Base-by-base conservation (phyloP, 1,140 invertebrate genomes). In the Dendroctonus valens region DNA sequence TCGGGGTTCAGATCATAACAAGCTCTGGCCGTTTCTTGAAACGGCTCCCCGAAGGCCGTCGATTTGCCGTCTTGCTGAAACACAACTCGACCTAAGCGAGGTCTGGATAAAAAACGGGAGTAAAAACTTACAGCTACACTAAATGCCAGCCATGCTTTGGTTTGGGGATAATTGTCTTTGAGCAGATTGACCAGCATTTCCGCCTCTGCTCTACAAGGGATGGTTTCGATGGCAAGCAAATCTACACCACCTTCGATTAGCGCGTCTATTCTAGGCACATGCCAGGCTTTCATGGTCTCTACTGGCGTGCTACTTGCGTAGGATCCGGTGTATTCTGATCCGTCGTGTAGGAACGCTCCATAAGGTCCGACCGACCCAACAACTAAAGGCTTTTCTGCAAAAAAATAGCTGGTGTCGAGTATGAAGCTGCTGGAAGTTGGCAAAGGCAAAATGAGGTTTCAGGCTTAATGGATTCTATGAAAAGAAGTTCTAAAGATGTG, bases 361-460 rank as follows among this genome's bases (percentile, higher is more conserved):
- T 94, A 97, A 0, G 95, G 92, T 0, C 95, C 94, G 44, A 96
- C 87, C 0, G 93, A 94, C 7, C 92, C 95, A 48, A 90, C 86
- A 48, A 93, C 83, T 37, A 87, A 68, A 2, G 89, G 85, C 68
- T 69, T 71, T 40, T 59, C 69, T n/a, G n/a, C n/a, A n/a, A n/a
- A n/a, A n/a, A n/a, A n/a, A n/a, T n/a, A n/a, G n/a, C n/a, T n/a
- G n/a, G n/a, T n/a, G n/a, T n/a, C n/a, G n/a, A n/a, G n/a, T n/a
- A n/a, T n/a, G n/a, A n/a, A n/a, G n/a, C n/a, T n/a, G n/a, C n/a
- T n/a, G n/a, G n/a, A n/a, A n/a, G n/a, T n/a, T n/a, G n/a, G n/a
- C n/a, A n/a, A n/a, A n/a, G n/a, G n/a, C n/a, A n/a, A n/a, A n/a
- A n/a, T n/a, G n/a, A n/a, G n/a, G n/a, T n/a, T n/a, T n/a, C n/a